A percentile compares a stretch with the other conserved stretches of the same genome.
Conservation (phyloP, 2,113 vertebrate genomes). For the Balaeniceps rex region DNA sequence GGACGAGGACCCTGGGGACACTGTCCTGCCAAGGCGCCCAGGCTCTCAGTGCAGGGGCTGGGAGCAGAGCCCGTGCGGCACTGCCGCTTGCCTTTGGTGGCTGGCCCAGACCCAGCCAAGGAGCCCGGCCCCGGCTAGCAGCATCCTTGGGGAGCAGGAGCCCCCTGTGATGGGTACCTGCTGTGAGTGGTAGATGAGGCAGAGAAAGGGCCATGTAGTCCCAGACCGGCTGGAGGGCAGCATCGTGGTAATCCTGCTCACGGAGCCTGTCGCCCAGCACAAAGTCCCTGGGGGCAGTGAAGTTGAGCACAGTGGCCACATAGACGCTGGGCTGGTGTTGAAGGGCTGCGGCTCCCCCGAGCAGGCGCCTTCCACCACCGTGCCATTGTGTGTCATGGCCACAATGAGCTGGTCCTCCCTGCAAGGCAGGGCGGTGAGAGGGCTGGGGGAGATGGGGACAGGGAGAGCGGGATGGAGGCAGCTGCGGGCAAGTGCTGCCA, state of each 20-base stretch:
- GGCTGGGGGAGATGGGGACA: accelerated
- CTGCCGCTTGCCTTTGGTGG: not conserved
- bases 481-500: accelerated
- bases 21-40: not conserved
- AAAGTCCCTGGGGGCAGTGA: not conserved
- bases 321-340: not conserved
- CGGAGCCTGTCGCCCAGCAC: not conserved
- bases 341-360: not conserved
- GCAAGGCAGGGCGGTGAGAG: not conserved
- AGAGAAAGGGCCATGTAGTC: not conserved
- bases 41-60: too few species aligned
- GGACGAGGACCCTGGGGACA: not conserved
- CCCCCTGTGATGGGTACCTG: not conserved
- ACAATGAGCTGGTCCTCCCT: slow-evolving; percentile 35
- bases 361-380: not conserved
- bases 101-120: not conserved
- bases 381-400: not conserved
- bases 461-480: accelerated
- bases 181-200: not conserved
- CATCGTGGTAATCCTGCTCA: not conserved
- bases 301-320: not conserved
- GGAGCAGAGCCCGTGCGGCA: not conserved
- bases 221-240: not conserved
- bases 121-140: not conserved
- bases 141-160: not conserved